Evolutionary conservation across 1,140 invertebrate genomes (phyloP).

Genomic region (Zaprionus camerounensis): DNA sequence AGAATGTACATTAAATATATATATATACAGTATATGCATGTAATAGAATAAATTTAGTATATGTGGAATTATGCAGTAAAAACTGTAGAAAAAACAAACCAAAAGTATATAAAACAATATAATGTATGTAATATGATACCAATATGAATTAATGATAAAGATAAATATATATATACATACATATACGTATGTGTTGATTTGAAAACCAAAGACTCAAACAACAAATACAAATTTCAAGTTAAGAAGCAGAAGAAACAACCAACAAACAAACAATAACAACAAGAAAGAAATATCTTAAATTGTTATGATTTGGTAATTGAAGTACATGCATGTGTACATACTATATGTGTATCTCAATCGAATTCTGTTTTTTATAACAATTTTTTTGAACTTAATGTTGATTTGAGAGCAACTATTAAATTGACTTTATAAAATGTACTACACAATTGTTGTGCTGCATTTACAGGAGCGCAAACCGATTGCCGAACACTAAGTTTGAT

Average conservation of each 20-base stretch:
- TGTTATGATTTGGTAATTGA: conserved; percentile 32
- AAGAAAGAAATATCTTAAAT: conserved; percentile 51
- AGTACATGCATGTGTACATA: conserved; percentile 5
- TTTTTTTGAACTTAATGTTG: conserved; percentile 45
- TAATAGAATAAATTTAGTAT: conserved; percentile 35
- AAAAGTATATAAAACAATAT: conserved; percentile 37
- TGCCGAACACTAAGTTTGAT: conserved; percentile 50
- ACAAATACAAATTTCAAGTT: conserved; percentile 58
- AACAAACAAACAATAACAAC: conserved; percentile 29
- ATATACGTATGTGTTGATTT: conserved; percentile 71
- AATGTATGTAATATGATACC: conserved; percentile 40
- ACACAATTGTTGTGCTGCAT: conserved; percentile 51
- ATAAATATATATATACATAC: conserved; percentile 35
- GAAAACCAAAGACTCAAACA: conserved; percentile 81
- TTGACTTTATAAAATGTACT: conserved; percentile 48
- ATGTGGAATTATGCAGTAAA: conserved; percentile 46
- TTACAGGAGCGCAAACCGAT: conserved; percentile 51
- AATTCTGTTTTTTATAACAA: conserved; percentile 8
- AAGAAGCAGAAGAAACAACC: conserved; percentile 13
- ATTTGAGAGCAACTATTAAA: conserved; percentile 44
- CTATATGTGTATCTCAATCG: conserved; percentile 1
- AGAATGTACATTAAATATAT: conserved; percentile 45
- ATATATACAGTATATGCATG: conserved; percentile 41
- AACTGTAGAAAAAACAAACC: conserved; percentile 27
- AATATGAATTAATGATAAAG: conserved; percentile 41